Conservation (phyloP, 2,113 vertebrate genomes). For the Piliocolobus tephrosceles region DNA sequence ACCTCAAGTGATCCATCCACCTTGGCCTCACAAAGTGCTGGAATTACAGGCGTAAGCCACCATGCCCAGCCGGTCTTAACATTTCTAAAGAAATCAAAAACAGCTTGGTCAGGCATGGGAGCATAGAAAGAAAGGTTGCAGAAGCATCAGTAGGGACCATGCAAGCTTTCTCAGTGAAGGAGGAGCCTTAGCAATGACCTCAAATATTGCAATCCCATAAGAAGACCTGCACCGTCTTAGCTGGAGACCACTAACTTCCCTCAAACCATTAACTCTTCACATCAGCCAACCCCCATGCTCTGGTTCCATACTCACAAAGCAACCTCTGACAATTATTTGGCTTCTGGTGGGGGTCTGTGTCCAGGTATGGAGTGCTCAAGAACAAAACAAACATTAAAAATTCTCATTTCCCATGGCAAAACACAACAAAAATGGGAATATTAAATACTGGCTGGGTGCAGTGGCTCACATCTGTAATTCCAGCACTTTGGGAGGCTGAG, state of each 20-base stretch:
- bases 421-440: background rate
- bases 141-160: background rate
- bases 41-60: no score
- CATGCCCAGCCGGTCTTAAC: background rate
- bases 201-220: background rate
- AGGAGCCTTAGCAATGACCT: background rate
- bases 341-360: background rate
- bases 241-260: background rate
- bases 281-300: background rate
- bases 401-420: background rate
- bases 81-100: slow-evolving; percentile 14
- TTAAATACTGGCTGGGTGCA: background rate
- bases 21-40: no score
- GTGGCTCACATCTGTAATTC: no score
- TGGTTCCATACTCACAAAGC: background rate
- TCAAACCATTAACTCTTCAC: background rate
- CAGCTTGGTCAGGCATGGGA: background rate
- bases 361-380: background rate
- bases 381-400: background rate
- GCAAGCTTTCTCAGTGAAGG: background rate
- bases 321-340: background rate
- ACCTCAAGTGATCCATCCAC: no score
- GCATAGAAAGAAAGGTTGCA: background rate
- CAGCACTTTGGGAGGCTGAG: no score
- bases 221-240: background rate